Percentiles rank a stretch among this genome's conserved stretches.
phyloP scores from a whole-genome alignment of 2,888 invertebrate genomes.

The Buathra laborator region DNA sequence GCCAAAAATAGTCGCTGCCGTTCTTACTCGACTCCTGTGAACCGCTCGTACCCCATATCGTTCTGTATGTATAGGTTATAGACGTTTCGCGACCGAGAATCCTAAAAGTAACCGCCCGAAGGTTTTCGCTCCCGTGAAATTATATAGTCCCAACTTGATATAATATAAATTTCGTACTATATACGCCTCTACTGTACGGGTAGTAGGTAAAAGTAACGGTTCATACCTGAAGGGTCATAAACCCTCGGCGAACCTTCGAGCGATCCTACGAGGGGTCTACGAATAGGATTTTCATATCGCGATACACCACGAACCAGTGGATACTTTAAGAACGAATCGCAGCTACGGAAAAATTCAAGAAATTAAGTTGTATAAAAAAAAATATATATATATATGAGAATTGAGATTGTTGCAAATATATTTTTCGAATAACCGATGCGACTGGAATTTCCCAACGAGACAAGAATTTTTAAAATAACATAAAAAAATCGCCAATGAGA shows the following conservation, averaged over 20 bases:
- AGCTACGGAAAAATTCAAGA: neutral
- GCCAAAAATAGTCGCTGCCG: slow-evolving; percentile 61
- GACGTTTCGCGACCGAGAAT: slow-evolving; percentile 29
- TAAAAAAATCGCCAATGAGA: no score
- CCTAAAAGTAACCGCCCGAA: neutral
- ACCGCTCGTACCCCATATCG: neutral
- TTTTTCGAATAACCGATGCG: no score
- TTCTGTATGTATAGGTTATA: neutral
- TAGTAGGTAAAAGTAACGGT: slow-evolving; percentile 38
- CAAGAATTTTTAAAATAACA: no score
- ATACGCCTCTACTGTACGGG: neutral
- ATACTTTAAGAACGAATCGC: neutral
- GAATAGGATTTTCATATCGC: slow-evolving; percentile 30
- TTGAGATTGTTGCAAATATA: no score
- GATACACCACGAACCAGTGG: neutral
- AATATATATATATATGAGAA: neutral
- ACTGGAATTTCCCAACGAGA: no score
- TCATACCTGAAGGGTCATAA: slow-evolving; percentile 54
- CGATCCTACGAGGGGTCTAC: slow-evolving; percentile 30
- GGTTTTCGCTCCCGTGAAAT: slow-evolving; percentile 36
- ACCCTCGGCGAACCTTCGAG: slow-evolving; percentile 27
- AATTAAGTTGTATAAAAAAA: neutral
- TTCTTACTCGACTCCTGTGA: neutral
- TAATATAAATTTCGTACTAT: slow-evolving; percentile 24
- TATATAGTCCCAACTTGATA: slow-evolving; percentile 39